These are phyloP conservation scores for Orchesella flavescens DNA, from an alignment of 2,888 invertebrate genomes.

Conservation along the genomic window DNA sequence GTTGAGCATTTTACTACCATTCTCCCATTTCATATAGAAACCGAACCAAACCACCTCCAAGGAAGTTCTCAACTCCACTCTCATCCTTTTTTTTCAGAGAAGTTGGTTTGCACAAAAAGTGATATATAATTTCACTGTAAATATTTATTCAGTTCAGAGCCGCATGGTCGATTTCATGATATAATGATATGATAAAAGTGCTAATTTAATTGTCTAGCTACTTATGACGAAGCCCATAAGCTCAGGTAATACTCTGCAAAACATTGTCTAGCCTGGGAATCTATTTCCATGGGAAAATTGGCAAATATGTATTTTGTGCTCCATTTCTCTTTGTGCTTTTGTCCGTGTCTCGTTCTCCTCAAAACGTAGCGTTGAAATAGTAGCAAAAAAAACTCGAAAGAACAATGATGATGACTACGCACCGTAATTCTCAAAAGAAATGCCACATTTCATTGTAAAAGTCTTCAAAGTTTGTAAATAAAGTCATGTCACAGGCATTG, in stretches of 20 bases:
- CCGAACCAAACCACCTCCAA: not conserved
- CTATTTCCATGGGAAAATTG: not conserved
- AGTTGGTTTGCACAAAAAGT: not conserved
- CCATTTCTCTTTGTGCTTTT: not conserved
- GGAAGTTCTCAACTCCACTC: no score
- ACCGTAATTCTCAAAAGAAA: constrained; percentile 27
- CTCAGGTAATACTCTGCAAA: not conserved
- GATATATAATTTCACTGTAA: no score
- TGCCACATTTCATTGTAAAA: constrained; percentile 29
- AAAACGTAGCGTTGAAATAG: not conserved
- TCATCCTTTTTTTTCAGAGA: not conserved
- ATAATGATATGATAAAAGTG: no score
- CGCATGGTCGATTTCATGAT: no score
- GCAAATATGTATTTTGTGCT: not conserved
- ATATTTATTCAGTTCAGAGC: no score
- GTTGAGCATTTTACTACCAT: not conserved
- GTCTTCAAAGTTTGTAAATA: constrained; percentile 49
- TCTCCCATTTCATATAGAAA: not conserved
- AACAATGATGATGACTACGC: constrained; percentile 31
- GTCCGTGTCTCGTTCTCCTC: not conserved
- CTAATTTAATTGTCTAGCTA: no score
- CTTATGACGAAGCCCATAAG: not conserved
- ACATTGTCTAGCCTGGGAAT: not conserved
- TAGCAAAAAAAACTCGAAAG: not conserved
- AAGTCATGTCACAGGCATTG: constrained; percentile 27